Evolutionary conservation across 2,888 invertebrate genomes (phyloP), one percentile per base, ranked within the genome.

Genomic region (Sminthurides aquaticus): DNA sequence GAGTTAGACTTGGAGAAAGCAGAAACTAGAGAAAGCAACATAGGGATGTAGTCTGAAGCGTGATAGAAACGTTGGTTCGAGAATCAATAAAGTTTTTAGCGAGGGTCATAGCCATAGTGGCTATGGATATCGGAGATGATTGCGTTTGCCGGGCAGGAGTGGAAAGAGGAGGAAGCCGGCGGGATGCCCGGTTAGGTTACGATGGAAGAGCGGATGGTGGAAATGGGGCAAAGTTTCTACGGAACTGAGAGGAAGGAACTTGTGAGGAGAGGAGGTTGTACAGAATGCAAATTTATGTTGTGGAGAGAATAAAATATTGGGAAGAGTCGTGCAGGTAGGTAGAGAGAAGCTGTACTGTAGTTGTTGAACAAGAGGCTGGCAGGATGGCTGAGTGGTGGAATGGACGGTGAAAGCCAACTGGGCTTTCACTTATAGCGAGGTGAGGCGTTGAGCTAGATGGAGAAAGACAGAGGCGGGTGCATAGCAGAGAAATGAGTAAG

Each of bases 391-490:
- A 15, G n/a, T n/a, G n/a, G n/a, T n/a, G n/a, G n/a, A n/a, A n/a
- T n/a, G n/a, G n/a, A n/a, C n/a, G n/a, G n/a, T n/a, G n/a, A n/a
- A n/a, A n/a, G n/a, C n/a, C n/a, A n/a, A n/a, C n/a, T n/a, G n/a
- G n/a, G n/a, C n/a, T n/a, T n/a, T n/a, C n/a, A n/a, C n/a, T n/a
- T n/a, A n/a, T n/a, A n/a, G n/a, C n/a, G n/a, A n/a, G n/a, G n/a
- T 43, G 27, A 54, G 43, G 27, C 28, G 18, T 49, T n/a, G 52
- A 20, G 59, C 26, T 28, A 61, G 24, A 60, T 29, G 27, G 59
- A 48, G 60, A 48, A 60, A 60, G 56, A 61, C 20, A 48, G 20
- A 56, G 57, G 62, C 15, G 43, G 43, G 43, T 11, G 43, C 43
- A 34, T 34, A 15, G 43, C 5, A 34, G 43, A 34, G 43, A 11